phyloP scores from a whole-genome alignment of 2,113 vertebrate species.

The Eonycteris spelaea region DNA sequence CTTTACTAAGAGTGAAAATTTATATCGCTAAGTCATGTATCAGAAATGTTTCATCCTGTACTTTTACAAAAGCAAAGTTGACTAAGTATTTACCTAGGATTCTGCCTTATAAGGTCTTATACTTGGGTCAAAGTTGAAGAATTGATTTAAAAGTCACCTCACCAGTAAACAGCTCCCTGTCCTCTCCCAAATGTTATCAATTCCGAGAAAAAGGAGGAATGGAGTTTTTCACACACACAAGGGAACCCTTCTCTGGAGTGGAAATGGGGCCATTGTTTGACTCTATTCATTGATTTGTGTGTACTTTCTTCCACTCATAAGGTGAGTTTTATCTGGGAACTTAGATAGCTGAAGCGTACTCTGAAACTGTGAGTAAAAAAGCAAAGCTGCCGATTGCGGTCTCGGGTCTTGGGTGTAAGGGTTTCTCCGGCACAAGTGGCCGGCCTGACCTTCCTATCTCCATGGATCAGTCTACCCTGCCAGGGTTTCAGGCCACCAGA shows the following conservation, averaged over 20 bases:
- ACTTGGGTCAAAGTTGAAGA: background rate
- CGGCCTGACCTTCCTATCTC: background rate
- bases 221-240: background rate
- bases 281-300: background rate
- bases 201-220: slow-evolving; percentile 20
- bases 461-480: background rate
- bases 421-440: background rate
- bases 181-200: background rate
- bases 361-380: background rate
- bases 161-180: slow-evolving; percentile 16
- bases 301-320: background rate
- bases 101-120: background rate
- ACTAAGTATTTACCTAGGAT: background rate
- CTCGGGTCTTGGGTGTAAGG: background rate
- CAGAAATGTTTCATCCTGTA: background rate
- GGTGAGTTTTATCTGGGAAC: background rate
- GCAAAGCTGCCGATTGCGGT: background rate
- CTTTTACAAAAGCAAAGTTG: background rate
- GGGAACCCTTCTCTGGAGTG: background rate
- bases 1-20: background rate
- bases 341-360: background rate
- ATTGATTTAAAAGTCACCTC: slow-evolving; percentile 23
- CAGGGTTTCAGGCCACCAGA: background rate
- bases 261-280: background rate
- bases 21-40: background rate